Evolutionary conservation across 1,140 invertebrate genomes (phyloP), one percentile per base, ranked within the genome.

Genomic region (Pygmarrhopalites habei): DNA sequence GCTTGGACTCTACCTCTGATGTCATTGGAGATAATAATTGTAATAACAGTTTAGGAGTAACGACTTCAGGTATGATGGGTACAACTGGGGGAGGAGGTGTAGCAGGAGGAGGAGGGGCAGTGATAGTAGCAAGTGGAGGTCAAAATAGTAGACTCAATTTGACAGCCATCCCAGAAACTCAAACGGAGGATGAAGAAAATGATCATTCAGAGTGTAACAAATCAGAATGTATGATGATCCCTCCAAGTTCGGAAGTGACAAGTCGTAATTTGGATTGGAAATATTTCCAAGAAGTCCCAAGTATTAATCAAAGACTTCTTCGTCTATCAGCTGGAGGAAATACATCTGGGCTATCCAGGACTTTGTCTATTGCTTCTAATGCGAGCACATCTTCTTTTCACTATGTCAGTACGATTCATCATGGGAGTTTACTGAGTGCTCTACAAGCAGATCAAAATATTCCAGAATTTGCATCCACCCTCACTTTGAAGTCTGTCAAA

Each of bases 361-460:
- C 68, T 1, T 19, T 68, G 10, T 66, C 65, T 44, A 55, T 65
- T 1, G 55, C 64, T 14, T 72, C 70, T 1, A 72, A 68, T 39
- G 52, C 67, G 7, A 71, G 86, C 2, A 85, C 83, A 0, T 89
- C 87, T 30, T 89, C 87, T 23, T 88, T 90, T 71, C 83, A 88
- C 64, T 91, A 90, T 68, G 81, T 90, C 68, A 87, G 85, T 28
- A 90, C 88, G 0, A 86, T 87, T 0, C 90, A 88, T 72, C 88
- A 90, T 68, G 88, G 88, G 0, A 89, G 87, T 41, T 88, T 87
- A 0, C 66, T 89, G 1, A 88, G 87, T 1, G 85, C 85, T 0
- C 78, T 88, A 35, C 86, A 89, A 72, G 85, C 86, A 0, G 86
- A 88, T 29, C 58, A 62, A 49, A 62, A 58, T 47, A 30, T 69